phyloP scores from a whole-genome alignment of 2,888 invertebrate species.

The Germaria angustata region DNA sequence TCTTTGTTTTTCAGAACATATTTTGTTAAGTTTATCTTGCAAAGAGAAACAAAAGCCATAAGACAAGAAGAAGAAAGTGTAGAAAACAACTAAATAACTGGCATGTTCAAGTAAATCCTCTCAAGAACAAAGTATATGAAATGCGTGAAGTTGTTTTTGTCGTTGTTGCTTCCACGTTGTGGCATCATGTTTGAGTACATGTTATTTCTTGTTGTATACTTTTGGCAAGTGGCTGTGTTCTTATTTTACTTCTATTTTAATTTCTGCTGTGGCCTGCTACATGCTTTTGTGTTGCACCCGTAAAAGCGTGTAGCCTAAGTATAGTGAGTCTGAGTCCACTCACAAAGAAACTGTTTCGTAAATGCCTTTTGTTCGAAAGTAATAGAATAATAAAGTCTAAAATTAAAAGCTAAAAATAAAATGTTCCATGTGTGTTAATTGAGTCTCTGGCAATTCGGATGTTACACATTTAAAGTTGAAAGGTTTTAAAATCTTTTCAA shows the following conservation, averaged over 20 bases:
- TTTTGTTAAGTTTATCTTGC: slow-evolving; percentile 58
- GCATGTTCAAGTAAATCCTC: slow-evolving; percentile 56
- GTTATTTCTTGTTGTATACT: slow-evolving; percentile 61
- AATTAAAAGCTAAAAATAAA: slow-evolving; percentile 41
- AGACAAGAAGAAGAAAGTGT: slow-evolving; percentile 24
- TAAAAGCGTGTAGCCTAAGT: not conserved
- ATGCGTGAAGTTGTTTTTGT: slow-evolving; percentile 47
- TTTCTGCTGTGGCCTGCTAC: not conserved
- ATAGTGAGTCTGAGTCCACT: not conserved
- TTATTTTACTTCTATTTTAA: not conserved
- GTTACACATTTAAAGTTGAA: slow-evolving; percentile 32
- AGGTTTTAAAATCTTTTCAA: slow-evolving; percentile 1
- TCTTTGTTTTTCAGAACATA: slow-evolving; percentile 10
- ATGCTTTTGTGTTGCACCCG: not conserved
- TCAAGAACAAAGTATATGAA: slow-evolving; percentile 31
- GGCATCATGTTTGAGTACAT: slow-evolving; percentile 60
- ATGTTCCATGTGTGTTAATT: slow-evolving; percentile 50
- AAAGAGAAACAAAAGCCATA: slow-evolving; percentile 47
- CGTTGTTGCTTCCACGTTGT: slow-evolving; percentile 35
- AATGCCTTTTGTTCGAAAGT: slow-evolving; percentile 43
- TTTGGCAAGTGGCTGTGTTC: slow-evolving; percentile 12
- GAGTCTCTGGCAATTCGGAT: slow-evolving; percentile 42
- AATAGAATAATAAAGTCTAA: slow-evolving; percentile 41
- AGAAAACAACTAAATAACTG: slow-evolving; percentile 59
- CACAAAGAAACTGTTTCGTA: not conserved